These are phyloP conservation scores for Cygnus buccinator DNA, from an alignment of 2,113 vertebrate genomes.

Conservation along the genomic window DNA sequence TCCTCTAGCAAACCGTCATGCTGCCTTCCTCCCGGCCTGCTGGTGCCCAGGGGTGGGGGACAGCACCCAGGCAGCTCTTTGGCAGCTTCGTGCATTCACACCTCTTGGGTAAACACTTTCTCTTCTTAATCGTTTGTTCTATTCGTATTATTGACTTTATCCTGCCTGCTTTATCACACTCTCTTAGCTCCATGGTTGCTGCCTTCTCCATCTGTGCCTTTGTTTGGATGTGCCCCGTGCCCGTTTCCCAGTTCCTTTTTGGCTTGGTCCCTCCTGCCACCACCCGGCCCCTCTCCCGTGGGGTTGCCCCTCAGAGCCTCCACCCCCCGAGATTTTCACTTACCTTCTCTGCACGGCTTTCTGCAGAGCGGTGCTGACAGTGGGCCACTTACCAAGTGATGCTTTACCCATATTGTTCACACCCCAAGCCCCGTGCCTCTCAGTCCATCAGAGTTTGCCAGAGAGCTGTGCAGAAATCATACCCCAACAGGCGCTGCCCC, in stretches of 20 bases:
- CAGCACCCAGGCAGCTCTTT: not conserved
- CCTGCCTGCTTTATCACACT: not conserved
- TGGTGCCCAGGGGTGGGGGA: not conserved
- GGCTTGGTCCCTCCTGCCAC: not conserved
- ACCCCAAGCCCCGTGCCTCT: not conserved
- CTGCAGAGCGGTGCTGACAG: not conserved
- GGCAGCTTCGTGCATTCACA: not conserved
- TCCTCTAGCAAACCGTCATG: not conserved
- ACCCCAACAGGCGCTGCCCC: not conserved
- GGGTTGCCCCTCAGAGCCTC: not conserved
- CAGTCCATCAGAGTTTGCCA: not conserved
- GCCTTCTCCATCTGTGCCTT: not conserved
- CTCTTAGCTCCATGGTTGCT: not conserved
- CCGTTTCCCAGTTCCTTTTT: not conserved
- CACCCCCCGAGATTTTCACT: not conserved
- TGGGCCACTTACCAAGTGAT: fast-evolving
- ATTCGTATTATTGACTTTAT: not conserved
- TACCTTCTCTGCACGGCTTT: not conserved
- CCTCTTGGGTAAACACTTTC: not conserved
- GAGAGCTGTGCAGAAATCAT: not conserved
- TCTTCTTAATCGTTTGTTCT: not conserved
- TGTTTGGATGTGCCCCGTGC: not conserved
- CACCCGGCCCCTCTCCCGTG: not conserved
- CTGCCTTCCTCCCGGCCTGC: not conserved
- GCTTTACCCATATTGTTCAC: not conserved